Evolutionary conservation across 2,888 invertebrate species (phyloP).

Genomic region (Hemaris fuciformis): DNA sequence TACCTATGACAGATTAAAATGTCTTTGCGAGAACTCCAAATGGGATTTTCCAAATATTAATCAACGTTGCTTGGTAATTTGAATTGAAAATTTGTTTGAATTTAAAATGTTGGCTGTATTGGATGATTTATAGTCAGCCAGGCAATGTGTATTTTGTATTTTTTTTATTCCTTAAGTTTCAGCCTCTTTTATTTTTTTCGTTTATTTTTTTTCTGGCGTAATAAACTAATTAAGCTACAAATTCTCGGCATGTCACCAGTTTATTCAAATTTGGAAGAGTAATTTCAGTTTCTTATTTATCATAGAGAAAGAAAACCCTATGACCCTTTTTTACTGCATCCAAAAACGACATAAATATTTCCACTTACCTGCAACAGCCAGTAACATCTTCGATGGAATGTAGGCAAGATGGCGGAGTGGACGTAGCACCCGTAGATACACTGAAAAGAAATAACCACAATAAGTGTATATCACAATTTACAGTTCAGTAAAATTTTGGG

Average conservation of each 20-base stretch:
- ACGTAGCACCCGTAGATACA: conserved; percentile 99
- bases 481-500: conserved; percentile 9
- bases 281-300: no score
- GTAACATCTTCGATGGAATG: conserved; percentile 99
- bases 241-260: no score
- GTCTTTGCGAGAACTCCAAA: neutral
- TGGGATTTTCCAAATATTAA: neutral
- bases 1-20: neutral
- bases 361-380: conserved; percentile 94
- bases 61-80: neutral
- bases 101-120: neutral
- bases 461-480: conserved; percentile 14
- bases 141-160: no score
- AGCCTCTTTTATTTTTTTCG: no score
- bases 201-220: no score
- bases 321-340: no score
- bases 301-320: no score
- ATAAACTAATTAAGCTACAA: no score
- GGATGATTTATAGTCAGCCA: neutral
- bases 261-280: no score
- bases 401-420: conserved; percentile 98
- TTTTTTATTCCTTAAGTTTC: no score
- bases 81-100: neutral
- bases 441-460: conserved; percentile 68
- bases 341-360: neutral